Evolutionary conservation across 2,113 vertebrate species (phyloP).

Genomic region (Tragelaphus scriptus): DNA sequence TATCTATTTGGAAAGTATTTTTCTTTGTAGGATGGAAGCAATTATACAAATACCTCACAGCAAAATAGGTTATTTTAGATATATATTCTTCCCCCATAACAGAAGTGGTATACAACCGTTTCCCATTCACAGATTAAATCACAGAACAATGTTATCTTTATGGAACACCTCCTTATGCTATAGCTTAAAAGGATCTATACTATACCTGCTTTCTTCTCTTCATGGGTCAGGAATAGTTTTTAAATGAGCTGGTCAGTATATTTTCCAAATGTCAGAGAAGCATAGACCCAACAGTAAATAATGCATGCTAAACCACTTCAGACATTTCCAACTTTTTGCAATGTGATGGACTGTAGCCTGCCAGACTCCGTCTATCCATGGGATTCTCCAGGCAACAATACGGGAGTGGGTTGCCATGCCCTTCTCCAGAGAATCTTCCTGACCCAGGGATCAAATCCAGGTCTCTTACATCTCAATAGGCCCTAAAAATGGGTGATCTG

Average conservation of each 20-base stretch:
- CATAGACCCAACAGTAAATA: not conserved
- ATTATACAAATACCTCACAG: not conserved
- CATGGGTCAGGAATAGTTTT: not conserved
- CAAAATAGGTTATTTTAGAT: not conserved
- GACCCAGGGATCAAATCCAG: not conserved
- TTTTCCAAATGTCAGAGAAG: not conserved
- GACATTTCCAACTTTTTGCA: not conserved
- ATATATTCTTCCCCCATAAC: not conserved
- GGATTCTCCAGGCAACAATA: not conserved
- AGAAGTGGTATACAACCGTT: not conserved
- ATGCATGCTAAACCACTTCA: not conserved
- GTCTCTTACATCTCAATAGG: not conserved
- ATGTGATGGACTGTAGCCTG: not conserved
- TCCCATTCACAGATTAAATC: not conserved
- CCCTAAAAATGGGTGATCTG: not conserved
- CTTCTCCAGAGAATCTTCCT: not conserved
- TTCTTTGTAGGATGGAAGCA: not conserved
- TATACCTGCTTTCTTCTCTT: not conserved
- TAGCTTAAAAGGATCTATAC: not conserved
- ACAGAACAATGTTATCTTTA: slow-evolving; percentile 7
- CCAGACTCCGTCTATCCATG: not conserved
- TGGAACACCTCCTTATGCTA: not conserved
- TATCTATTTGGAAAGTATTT: not conserved
- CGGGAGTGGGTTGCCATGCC: not conserved
- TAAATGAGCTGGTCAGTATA: not conserved